Percentiles rank a stretch among this genome's conserved stretches.
Conservation (phyloP, 2,113 vertebrate species). For the Carettochelys insculpta region DNA sequence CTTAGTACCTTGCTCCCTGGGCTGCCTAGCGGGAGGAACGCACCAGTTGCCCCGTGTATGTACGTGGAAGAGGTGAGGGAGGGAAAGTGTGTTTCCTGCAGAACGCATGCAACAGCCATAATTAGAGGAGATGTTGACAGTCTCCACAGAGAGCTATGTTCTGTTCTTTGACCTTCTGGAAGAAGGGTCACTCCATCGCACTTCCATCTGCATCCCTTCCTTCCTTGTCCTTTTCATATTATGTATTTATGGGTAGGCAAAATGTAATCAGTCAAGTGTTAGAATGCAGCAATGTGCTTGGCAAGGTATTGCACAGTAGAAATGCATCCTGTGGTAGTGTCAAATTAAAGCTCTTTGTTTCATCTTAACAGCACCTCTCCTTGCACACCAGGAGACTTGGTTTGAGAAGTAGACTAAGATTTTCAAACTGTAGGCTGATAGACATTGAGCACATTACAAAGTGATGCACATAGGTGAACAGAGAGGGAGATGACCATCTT, state of each 20-base stretch:
- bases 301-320: not conserved
- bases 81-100: not conserved
- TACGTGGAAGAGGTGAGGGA: not conserved
- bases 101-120: not conserved
- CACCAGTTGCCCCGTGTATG: not conserved
- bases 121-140: not conserved
- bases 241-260: not conserved
- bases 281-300: not conserved
- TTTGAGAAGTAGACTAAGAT: not conserved
- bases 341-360: not conserved
- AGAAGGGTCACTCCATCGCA: accelerated
- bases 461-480: accelerated
- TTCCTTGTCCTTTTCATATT: not conserved
- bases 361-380: not conserved
- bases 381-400: not conserved
- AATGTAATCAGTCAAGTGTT: not conserved
- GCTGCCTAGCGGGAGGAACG: not conserved
- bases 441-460: not conserved
- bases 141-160: not conserved
- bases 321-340: not conserved
- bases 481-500: not conserved
- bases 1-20: not conserved
- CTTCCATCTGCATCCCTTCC: accelerated
- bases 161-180: not conserved
- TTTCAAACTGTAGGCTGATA: not conserved